Evolutionary conservation across 2,113 vertebrate genomes (phyloP).

Genomic region (Hylia prasina): DNA sequence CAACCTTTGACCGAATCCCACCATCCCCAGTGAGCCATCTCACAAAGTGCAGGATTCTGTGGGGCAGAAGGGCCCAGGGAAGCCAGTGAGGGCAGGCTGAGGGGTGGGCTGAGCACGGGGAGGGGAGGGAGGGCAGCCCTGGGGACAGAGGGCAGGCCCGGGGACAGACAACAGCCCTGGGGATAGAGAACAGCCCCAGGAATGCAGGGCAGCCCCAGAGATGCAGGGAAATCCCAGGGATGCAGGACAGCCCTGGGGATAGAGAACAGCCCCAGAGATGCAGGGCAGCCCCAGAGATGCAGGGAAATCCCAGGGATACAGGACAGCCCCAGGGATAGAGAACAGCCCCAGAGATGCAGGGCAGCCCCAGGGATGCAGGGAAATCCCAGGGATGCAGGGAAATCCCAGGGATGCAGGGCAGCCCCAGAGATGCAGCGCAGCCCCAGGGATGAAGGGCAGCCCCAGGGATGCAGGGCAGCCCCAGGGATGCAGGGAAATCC

Average conservation of each 20-base stretch:
- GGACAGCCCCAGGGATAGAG: neutral
- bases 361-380: neutral
- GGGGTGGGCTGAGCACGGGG: neutral
- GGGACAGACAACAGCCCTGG: neutral
- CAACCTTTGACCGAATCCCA: neutral
- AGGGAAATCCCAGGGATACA: too few relatives aligned
- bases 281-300: neutral
- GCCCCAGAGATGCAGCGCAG: too few relatives aligned
- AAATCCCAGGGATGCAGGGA: too few relatives aligned
- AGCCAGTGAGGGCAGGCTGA: neutral
- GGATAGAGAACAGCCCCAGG: neutral
- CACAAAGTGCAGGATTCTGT: neutral
- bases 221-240: too few relatives aligned
- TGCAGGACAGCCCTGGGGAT: neutral
- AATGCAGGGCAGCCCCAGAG: neutral
- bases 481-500: neutral
- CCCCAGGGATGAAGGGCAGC: too few relatives aligned
- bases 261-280: neutral
- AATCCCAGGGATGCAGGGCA: too few relatives aligned
- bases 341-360: neutral
- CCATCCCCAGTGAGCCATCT: accelerated
- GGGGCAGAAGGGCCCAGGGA: neutral
- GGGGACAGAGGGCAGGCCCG: neutral
- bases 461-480: too few relatives aligned
- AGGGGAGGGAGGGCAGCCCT: neutral